Evolutionary conservation across 2,113 vertebrate genomes (phyloP), one percentile per base, ranked within the genome.

Genomic region (Pluvialis apricaria): DNA sequence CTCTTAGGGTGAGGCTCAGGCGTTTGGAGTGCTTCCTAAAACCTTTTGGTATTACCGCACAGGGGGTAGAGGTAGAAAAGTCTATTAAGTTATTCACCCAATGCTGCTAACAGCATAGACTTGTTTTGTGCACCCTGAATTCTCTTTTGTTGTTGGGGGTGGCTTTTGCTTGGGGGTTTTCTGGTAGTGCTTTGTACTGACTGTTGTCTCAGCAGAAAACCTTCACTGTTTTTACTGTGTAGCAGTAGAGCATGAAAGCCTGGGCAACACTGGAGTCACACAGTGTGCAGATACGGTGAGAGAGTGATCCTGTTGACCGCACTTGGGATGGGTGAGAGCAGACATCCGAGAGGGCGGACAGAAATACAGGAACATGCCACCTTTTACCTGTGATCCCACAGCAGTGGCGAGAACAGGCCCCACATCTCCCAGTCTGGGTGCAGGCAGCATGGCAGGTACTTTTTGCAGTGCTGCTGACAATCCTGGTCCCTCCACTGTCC

Each of bases 281-380:
- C 0, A 45, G 51, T 3, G 0, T 24, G 29, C 64, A 78, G 77
- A 17, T 55, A 38, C 0, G 0, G 32, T 15, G 55, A n/a, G 47
- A 62, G 64, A 12, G 25, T 11, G 52, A 36, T 64, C 47, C 47
- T 72, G 77, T 73, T 76, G 82, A 7, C 54, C 1, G 0, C 36
- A 6, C 7, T 49, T 0, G 0, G 44, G 10, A 31, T 66, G 79
- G 31, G 6, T 42, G 68, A 77, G 45, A 45, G 87, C 11, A 1
- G 61, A 26, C 34, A 55, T 45, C 40, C 0, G 0, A 77, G 76
- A 47, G 51, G 51, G 32, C 45, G 64, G 31, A 11, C 42, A 36
- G 73, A 70, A 58, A 13, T 60, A 47, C 3, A 13, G 64, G 21
- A 62, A 5, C 28, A 2, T 40, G 60, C 21, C 2, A 1, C 21